Evolutionary conservation across 2,888 invertebrate genomes (phyloP).

Genomic region (Digitonthophagus gazella): DNA sequence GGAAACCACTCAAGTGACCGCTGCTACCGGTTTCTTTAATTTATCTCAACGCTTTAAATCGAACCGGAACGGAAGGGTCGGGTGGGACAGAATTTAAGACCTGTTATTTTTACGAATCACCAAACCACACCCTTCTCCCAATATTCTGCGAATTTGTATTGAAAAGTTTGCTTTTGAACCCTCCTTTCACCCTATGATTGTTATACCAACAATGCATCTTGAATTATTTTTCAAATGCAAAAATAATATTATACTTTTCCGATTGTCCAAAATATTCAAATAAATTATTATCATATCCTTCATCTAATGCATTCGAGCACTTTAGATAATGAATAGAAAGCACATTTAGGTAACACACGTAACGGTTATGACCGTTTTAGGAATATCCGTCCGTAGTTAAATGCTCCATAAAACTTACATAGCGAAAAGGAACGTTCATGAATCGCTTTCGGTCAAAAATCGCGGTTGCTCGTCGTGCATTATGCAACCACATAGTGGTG

Average conservation of each 20-base stretch:
- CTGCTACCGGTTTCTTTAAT: slow-evolving; percentile 39
- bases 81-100: slow-evolving; percentile 1
- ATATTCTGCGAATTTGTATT: neutral
- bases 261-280: too few relatives aligned
- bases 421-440: neutral
- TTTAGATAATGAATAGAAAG: neutral
- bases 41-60: slow-evolving; percentile 40
- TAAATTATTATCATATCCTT: too few relatives aligned
- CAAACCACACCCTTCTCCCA: neutral
- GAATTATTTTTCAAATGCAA: too few relatives aligned
- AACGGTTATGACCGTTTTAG: neutral
- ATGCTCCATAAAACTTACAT: neutral
- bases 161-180: too few relatives aligned
- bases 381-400: neutral
- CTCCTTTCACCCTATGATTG: too few relatives aligned
- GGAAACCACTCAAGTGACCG: slow-evolving; percentile 40
- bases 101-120: slow-evolving; percentile 7
- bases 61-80: slow-evolving; percentile 32
- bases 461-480: neutral
- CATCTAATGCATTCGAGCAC: too few relatives aligned
- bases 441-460: neutral
- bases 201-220: too few relatives aligned
- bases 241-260: too few relatives aligned
- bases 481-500: neutral
- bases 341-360: neutral